These are phyloP conservation scores for Motacilla tschutschensis DNA, from an alignment of 2,113 vertebrate genomes.

Conservation along the genomic window DNA sequence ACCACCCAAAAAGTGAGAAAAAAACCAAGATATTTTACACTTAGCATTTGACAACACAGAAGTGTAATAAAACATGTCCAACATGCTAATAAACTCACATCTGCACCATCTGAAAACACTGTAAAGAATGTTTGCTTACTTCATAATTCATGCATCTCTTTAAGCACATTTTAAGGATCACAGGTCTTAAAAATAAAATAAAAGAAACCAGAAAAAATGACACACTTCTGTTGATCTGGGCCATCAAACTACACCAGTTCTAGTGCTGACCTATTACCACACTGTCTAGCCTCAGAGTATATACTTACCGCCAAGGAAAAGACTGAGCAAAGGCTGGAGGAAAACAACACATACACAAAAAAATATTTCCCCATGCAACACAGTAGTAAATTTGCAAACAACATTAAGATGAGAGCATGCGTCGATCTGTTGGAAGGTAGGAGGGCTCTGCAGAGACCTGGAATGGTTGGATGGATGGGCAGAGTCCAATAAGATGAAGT, in stretches of 20 bases:
- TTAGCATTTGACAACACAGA: too few relatives aligned
- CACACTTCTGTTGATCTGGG: neutral
- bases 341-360: neutral
- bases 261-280: neutral
- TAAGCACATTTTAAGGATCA: neutral
- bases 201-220: neutral
- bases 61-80: neutral
- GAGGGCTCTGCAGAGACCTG: neutral
- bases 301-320: neutral
- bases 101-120: neutral
- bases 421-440: fast-evolving
- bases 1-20: neutral
- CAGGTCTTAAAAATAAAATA: neutral
- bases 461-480: neutral
- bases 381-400: neutral
- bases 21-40: neutral
- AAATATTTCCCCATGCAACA: neutral
- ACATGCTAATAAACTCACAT: neutral
- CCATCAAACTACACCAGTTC: neutral
- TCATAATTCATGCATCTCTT: neutral
- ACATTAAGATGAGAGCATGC: neutral
- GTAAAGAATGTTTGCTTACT: neutral
- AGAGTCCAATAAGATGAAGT: neutral
- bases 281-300: neutral
- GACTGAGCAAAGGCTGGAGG: neutral